Conservation (phyloP, 2,113 vertebrate genomes). For the Gasterosteus nipponicus region DNA sequence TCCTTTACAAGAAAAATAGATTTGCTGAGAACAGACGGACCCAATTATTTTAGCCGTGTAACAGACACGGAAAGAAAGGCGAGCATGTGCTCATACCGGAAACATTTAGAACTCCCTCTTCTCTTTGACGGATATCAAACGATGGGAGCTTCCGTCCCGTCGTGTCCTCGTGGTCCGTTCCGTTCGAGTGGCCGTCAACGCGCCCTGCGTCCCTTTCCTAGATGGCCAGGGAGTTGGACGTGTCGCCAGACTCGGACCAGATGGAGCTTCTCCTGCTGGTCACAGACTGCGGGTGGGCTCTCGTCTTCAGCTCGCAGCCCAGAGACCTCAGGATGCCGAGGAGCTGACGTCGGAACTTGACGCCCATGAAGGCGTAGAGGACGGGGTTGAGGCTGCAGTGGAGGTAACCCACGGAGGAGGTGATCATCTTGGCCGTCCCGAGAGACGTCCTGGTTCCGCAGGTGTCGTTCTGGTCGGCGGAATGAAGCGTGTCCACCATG, state of each 20-base stretch:
- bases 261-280: conserved; percentile 74
- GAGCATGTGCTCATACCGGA: not conserved
- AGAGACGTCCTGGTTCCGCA: conserved; percentile 61
- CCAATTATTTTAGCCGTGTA: not conserved
- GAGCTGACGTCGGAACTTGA: conserved; percentile 87
- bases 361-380: conserved; percentile 88
- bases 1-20: not conserved
- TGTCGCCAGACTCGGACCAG: conserved; percentile 85
- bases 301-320: conserved; percentile 72
- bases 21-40: not conserved
- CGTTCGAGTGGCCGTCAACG: not conserved
- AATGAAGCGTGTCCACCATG: conserved; percentile 78
- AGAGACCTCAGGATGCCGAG: conserved; percentile 74
- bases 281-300: conserved; percentile 25
- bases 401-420: conserved; percentile 80
- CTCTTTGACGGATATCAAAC: too few relatives aligned
- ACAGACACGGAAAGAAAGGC: not conserved
- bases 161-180: not conserved
- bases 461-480: conserved; percentile 12
- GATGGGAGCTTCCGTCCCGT: not conserved
- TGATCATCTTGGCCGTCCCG: conserved; percentile 73
- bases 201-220: conserved; percentile 43
- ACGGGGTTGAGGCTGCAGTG: conserved; percentile 91
- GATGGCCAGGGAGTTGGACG: conserved; percentile 80
- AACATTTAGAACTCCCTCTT: too few relatives aligned